A percentile compares a stretch with the other conserved stretches of the same genome.
phyloP scores from a whole-genome alignment of 2,113 vertebrate genomes.

The Gymnarchus niloticus region DNA sequence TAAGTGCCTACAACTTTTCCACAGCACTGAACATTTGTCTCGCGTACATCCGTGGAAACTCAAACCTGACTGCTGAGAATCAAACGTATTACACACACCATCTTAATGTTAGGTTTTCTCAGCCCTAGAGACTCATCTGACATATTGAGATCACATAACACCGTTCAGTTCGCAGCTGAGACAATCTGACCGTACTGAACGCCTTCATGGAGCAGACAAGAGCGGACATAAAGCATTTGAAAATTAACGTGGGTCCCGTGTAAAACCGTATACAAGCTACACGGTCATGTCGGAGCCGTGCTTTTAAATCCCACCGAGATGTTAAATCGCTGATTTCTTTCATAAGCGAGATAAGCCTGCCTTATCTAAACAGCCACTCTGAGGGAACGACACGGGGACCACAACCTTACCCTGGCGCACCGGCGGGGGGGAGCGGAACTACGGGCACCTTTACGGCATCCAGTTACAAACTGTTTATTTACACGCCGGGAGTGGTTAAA shows the following conservation, averaged over 20 bases:
- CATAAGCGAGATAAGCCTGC: not conserved
- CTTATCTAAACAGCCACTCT: slow-evolving; percentile 5
- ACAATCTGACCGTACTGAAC: not conserved
- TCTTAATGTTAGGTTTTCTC: too few species aligned
- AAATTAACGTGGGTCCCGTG: not conserved
- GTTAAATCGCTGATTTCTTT: not conserved
- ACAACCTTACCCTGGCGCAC: not conserved
- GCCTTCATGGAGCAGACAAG: not conserved
- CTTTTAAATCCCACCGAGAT: not conserved
- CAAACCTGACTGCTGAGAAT: not conserved
- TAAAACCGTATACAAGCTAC: not conserved
- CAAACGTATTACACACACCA: not conserved
- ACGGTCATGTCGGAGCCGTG: not conserved
- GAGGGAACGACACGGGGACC: not conserved
- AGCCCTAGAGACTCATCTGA: too few species aligned
- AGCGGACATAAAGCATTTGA: not conserved
- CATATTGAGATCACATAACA: not conserved
- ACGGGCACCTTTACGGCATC: not conserved
- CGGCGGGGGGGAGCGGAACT: not conserved
- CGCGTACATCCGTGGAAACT: not conserved
- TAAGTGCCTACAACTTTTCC: too few species aligned
- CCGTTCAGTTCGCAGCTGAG: not conserved
- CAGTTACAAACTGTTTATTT: slow-evolving; percentile 19
- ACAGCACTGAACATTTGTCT: too few species aligned
- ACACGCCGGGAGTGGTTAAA: not conserved